A percentile compares a stretch with the other conserved stretches of the same genome.
Evolutionary conservation across 2,113 vertebrate genomes (phyloP).

Genomic region (Brachypodius melanocephalos): DNA sequence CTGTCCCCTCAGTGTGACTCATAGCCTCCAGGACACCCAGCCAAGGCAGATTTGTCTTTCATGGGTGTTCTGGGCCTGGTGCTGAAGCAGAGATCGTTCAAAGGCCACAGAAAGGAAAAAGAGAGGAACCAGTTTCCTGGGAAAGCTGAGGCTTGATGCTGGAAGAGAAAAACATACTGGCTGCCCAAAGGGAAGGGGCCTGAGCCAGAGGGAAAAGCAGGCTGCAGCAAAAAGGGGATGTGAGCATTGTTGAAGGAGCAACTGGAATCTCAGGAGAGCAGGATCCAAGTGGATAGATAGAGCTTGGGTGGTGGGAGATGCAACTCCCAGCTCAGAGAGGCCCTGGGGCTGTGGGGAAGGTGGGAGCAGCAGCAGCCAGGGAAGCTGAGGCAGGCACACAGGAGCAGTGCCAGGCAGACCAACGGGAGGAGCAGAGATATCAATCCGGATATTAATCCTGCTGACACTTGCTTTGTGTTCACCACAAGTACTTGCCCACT

Average conservation of each 20-base stretch:
- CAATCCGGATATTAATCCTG: background rate
- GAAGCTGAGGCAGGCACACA: background rate
- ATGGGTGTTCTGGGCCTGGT: background rate
- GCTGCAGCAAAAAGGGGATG: background rate
- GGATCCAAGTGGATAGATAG: background rate
- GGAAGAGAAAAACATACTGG: background rate
- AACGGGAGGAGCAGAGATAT: background rate
- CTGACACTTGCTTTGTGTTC: background rate
- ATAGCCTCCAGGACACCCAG: background rate
- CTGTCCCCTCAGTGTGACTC: background rate
- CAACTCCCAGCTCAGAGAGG: background rate
- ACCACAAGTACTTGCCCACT: background rate
- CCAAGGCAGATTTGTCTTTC: background rate
- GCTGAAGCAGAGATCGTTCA: background rate
- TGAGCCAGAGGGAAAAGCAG: background rate
- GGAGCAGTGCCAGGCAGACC: background rate
- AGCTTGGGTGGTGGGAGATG: background rate
- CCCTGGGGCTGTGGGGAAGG: accelerated
- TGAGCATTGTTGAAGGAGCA: background rate
- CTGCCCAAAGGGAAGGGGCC: background rate
- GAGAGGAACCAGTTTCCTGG: background rate
- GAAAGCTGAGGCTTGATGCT: background rate
- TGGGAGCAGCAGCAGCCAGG: background rate
- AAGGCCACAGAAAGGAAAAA: background rate
- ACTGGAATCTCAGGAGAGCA: background rate